Percentiles rank a stretch among this genome's conserved stretches.
Conservation (phyloP, 2,888 invertebrate genomes). For the Linnaemya tessellans region DNA sequence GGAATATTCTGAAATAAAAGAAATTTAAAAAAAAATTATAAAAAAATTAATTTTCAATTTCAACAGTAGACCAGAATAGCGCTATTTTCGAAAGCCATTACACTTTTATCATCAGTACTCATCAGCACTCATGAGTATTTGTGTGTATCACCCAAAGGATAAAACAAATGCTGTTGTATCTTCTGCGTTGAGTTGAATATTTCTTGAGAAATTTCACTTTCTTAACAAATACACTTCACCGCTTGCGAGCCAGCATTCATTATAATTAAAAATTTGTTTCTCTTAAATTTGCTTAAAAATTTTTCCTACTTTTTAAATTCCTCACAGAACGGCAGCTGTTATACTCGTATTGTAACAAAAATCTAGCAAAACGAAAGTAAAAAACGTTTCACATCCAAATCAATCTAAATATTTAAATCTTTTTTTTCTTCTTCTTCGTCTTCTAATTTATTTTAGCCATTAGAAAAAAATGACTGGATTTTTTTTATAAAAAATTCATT, state of each 20-base stretch:
- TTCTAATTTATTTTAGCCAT: background rate
- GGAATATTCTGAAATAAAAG: too few species aligned
- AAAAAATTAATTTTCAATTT: too few species aligned
- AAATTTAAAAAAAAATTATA: too few species aligned
- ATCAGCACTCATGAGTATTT: too few species aligned
- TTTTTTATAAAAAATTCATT: constrained; percentile 65
- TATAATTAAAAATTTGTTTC: background rate
- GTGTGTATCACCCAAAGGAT: too few species aligned
- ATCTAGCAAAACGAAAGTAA: background rate
- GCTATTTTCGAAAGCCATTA: too few species aligned
- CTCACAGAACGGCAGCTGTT: background rate
- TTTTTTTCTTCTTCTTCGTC: background rate
- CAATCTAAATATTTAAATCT: constrained; percentile 45
- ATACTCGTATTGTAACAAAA: background rate
- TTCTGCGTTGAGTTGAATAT: too few species aligned
- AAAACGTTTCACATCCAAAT: constrained; percentile 37
- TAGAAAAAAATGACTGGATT: constrained; percentile 40
- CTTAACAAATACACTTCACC: too few species aligned
- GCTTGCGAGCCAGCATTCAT: background rate
- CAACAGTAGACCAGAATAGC: too few species aligned
- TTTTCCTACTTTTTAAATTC: background rate
- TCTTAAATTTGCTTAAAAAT: background rate
- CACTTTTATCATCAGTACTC: too few species aligned
- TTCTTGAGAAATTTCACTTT: too few species aligned
- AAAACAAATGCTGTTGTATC: too few species aligned